Conservation (phyloP, 2,888 invertebrate genomes). For the Amiota communis region DNA sequence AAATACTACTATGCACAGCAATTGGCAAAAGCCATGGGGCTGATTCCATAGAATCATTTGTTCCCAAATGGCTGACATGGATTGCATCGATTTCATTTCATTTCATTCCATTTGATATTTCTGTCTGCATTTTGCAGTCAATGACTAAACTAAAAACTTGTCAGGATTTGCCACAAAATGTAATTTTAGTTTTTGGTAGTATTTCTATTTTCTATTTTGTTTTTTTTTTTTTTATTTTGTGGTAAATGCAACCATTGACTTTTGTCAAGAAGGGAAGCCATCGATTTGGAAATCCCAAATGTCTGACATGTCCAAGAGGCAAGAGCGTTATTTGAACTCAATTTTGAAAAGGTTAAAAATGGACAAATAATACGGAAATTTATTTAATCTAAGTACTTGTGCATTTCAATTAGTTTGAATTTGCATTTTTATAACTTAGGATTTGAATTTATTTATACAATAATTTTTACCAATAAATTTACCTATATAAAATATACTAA, state of each 20-base stretch:
- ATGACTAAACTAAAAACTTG: constrained; percentile 1
- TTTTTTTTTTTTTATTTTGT: too few species aligned
- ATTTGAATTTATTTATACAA: too few species aligned
- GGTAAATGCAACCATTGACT: background rate
- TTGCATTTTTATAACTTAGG: too few species aligned
- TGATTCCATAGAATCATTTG: background rate
- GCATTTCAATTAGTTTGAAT: too few species aligned
- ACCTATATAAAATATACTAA: too few species aligned
- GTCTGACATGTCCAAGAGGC: background rate
- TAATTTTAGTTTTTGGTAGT: too few species aligned
- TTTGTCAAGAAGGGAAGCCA: background rate
- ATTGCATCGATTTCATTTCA: background rate
- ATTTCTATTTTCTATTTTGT: too few species aligned
- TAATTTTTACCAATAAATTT: too few species aligned
- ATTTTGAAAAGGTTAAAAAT: background rate
- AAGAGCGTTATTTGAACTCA: background rate
- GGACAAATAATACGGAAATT: background rate
- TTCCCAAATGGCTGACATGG: background rate
- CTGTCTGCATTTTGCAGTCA: constrained; percentile 6
- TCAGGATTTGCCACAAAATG: constrained; percentile 7
- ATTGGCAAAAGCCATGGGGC: background rate
- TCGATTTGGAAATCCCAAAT: background rate
- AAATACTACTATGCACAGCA: background rate
- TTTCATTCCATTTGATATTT: constrained; percentile 1
- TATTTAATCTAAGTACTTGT: too few species aligned